Evolutionary conservation across 1,140 invertebrate genomes (phyloP).

Genomic region (Penaeus vannamei): DNA sequence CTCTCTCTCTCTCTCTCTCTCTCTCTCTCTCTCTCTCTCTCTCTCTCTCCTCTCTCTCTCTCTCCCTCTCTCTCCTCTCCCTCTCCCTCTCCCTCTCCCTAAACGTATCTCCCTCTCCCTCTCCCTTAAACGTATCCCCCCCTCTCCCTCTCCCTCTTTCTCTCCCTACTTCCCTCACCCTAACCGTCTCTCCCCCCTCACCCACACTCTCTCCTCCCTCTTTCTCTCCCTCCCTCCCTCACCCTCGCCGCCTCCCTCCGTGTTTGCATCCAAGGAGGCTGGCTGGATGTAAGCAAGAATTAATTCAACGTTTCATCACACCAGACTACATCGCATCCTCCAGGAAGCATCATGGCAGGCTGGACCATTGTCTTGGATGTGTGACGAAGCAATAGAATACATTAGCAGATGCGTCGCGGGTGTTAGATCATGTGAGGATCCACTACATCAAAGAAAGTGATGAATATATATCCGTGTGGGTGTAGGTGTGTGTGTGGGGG

Average conservation of each 20-base stretch:
- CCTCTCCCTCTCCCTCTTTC: conserved; percentile 3
- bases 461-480: conserved; percentile 27
- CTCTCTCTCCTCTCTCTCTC: conserved; percentile 48
- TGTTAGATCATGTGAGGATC: not conserved
- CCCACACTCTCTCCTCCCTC: not conserved
- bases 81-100: conserved; percentile 45
- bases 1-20: conserved; percentile 32
- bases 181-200: not conserved
- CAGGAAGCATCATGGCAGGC: no score
- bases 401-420: not conserved
- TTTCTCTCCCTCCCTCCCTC: not conserved
- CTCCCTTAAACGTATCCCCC: not conserved
- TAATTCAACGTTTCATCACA: no score
- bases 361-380: not conserved
- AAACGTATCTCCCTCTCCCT: conserved; percentile 42
- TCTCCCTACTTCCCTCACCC: conserved; percentile 2
- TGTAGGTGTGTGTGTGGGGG: conserved; percentile 2
- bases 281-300: no score
- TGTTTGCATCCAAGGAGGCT: conserved; percentile 18
- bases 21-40: conserved; percentile 53
- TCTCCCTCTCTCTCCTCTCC: conserved; percentile 50
- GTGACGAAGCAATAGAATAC: not conserved
- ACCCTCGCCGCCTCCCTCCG: not conserved
- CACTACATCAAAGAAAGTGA: not conserved
- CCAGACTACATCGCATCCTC: no score